Conservation (phyloP, 2,888 invertebrate species). For the Protophormia terraenovae region DNA sequence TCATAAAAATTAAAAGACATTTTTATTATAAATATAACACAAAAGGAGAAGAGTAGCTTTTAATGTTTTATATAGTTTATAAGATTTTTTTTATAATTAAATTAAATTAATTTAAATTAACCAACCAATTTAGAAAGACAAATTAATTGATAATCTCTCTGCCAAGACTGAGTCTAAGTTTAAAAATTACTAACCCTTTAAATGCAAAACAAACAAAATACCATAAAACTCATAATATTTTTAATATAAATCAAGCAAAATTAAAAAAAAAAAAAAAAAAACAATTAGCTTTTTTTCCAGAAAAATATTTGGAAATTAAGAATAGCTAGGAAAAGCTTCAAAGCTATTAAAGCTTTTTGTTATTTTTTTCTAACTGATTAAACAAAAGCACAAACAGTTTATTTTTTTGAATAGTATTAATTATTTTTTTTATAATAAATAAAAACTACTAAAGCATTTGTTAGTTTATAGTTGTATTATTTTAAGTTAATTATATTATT, state of each 20-base stretch:
- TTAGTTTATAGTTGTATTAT: slow-evolving; percentile 54
- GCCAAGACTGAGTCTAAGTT: slow-evolving; percentile 81
- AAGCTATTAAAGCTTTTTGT: slow-evolving; percentile 8
- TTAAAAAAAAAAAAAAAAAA: no score
- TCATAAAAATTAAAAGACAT: slow-evolving; percentile 31
- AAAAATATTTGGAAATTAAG: not conserved
- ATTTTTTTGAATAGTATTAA: slow-evolving; percentile 63
- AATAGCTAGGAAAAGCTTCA: not conserved
- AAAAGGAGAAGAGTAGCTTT: slow-evolving; percentile 65
- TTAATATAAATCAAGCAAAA: slow-evolving; percentile 33
- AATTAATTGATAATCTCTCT: slow-evolving; percentile 77
- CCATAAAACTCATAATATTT: slow-evolving; percentile 16
- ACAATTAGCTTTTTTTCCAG: slow-evolving; percentile 10
- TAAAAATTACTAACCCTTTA: slow-evolving; percentile 65
- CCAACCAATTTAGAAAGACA: slow-evolving; percentile 54
- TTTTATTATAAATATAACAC: slow-evolving; percentile 25
- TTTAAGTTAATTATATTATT: slow-evolving; percentile 40
- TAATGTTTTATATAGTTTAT: slow-evolving; percentile 40
- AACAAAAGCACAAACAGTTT: slow-evolving; percentile 28
- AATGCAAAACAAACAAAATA: not conserved
- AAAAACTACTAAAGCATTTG: slow-evolving; percentile 67
- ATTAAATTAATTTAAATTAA: slow-evolving; percentile 17
- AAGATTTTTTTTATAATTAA: slow-evolving; percentile 25
- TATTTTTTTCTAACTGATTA: not conserved
- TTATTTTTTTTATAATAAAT: slow-evolving; percentile 23